These are phyloP conservation scores for Falco punctatus DNA, from an alignment of 2,113 vertebrate genomes.

Conservation along the genomic window DNA sequence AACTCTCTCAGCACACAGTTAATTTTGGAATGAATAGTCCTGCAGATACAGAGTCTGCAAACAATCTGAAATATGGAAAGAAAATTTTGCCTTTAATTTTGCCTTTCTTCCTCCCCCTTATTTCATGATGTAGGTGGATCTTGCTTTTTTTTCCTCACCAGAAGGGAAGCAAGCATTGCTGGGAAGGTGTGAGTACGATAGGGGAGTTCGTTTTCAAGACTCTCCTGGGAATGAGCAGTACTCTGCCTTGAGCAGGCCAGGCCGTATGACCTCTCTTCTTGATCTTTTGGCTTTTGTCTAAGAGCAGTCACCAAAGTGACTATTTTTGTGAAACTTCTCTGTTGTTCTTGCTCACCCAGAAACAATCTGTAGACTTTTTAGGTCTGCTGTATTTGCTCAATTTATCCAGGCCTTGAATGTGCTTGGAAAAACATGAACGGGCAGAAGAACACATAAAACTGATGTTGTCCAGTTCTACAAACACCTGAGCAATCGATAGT, in stretches of 20 bases:
- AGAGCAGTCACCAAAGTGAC: background rate
- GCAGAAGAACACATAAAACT: background rate
- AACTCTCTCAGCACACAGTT: slow-evolving; percentile 3
- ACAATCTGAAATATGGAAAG: background rate
- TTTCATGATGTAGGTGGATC: background rate
- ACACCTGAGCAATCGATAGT: background rate
- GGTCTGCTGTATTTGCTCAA: background rate
- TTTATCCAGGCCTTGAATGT: background rate
- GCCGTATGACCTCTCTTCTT: background rate
- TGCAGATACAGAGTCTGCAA: background rate
- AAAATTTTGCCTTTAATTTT: background rate
- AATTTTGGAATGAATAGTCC: slow-evolving; percentile 29
- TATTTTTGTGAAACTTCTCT: background rate
- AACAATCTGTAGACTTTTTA: background rate
- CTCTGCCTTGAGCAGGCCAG: background rate
- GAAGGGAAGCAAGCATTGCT: background rate
- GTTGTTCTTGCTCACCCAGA: background rate
- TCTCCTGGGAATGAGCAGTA: background rate
- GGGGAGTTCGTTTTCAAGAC: background rate
- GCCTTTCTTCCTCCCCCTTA: background rate
- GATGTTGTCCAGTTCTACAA: background rate
- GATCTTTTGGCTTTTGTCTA: background rate
- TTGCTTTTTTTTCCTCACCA: background rate
- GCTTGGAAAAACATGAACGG: background rate
- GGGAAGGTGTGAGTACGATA: background rate